Conservation (phyloP, 2,797 vertebrate genomes). For the Silurus lanzhouensis region DNA sequence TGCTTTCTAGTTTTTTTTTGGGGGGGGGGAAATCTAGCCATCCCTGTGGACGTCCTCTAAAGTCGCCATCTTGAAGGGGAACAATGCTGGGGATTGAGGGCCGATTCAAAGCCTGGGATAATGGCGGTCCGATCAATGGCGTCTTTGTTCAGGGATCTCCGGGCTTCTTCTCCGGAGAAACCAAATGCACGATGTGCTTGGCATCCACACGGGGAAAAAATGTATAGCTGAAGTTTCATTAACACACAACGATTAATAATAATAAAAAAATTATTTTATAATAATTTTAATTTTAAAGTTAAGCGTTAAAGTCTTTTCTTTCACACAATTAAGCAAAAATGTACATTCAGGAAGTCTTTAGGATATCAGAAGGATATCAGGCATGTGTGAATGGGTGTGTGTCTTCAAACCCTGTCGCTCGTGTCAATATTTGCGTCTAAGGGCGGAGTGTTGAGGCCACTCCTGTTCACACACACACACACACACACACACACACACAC, state of each 20-base stretch:
- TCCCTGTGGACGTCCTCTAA: constrained; percentile 12
- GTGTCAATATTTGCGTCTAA: constrained; percentile 75
- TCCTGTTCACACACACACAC: constrained; percentile 58
- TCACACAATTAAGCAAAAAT: not conserved
- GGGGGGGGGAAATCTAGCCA: not conserved
- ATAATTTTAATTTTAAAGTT: too few species aligned
- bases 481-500: constrained; percentile 56
- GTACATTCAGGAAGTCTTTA: not conserved
- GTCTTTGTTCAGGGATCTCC: constrained; percentile 61
- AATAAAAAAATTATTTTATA: too few species aligned
- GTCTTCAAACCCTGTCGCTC: constrained; percentile 62
- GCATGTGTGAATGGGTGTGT: constrained; percentile 47
- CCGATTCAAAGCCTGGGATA: constrained; percentile 46
- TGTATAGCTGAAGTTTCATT: too few species aligned
- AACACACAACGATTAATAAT: too few species aligned
- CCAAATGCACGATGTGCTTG: too few species aligned
- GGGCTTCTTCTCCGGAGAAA: constrained; percentile 33
- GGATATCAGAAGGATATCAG: not conserved
- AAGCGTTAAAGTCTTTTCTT: too few species aligned
- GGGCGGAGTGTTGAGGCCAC: constrained; percentile 61
- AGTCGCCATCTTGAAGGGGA: constrained; percentile 19
- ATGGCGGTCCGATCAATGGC: constrained; percentile 62
- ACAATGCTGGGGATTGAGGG: constrained; percentile 44
- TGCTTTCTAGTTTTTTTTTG: not conserved
- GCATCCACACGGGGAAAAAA: too few species aligned